phyloP scores from a whole-genome alignment of 2,888 invertebrate species.

The Mechanitis messenoides region DNA sequence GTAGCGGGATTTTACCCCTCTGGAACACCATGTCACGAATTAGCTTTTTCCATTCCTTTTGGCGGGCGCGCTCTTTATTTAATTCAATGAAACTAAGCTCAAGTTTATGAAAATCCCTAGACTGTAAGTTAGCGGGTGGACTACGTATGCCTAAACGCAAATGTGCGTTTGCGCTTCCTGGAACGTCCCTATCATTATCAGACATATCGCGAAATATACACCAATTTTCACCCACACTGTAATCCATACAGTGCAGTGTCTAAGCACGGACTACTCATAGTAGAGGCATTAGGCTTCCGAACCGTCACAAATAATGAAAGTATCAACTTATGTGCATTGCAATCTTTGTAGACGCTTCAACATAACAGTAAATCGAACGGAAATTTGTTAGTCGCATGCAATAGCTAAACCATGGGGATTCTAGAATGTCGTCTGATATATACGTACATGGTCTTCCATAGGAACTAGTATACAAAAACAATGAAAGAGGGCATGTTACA shows the following conservation, averaged over 20 bases:
- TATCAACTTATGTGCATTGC: constrained; percentile 61
- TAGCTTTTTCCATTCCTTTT: constrained; percentile 76
- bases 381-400: constrained; percentile 53
- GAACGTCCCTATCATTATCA: constrained; percentile 43
- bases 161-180: constrained; percentile 52
- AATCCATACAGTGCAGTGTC: constrained; percentile 48
- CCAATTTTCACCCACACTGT: constrained; percentile 40
- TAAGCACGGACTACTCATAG: constrained; percentile 52
- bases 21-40: constrained; percentile 79
- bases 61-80: constrained; percentile 71
- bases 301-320: constrained; percentile 60
- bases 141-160: constrained; percentile 48
- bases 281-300: constrained; percentile 50
- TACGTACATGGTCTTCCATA: constrained; percentile 73
- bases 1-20: constrained; percentile 95
- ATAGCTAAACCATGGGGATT: constrained; percentile 46
- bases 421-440: constrained; percentile 39
- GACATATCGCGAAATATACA: constrained; percentile 24
- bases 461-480: constrained; percentile 45
- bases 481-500: constrained; percentile 51
- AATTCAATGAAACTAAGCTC: constrained; percentile 71
- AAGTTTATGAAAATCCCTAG: constrained; percentile 65
- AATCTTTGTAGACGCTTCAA: constrained; percentile 56
- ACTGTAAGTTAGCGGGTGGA: constrained; percentile 51
- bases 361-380: constrained; percentile 61